Base-by-base conservation (phyloP, 2,797 vertebrate genomes). In the Hapalemur alaotrensis region DNA sequence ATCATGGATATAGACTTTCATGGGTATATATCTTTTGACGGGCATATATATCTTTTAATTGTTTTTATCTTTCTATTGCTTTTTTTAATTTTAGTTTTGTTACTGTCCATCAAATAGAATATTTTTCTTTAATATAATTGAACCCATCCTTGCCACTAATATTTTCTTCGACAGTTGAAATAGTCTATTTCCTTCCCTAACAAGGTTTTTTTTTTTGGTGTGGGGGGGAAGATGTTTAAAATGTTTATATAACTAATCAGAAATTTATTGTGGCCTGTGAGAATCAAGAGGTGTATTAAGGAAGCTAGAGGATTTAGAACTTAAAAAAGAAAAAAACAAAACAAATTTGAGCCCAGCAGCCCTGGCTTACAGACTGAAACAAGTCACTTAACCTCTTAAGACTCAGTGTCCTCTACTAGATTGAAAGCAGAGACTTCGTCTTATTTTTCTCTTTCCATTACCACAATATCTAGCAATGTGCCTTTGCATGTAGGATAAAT, bases 71-170 rank as follows among this genome's bases (percentile, higher is more conserved):
- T 78, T 89, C 61, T 52, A 1, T 59, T 79, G 52, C 2, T 7
- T 22, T 95, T 89, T 61, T 93, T 91, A 96, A 90, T 89, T 69
- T 83, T 95, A 84, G 69, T 85, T 95, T 86, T 91, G n/a, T 93
- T 87, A 63, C 35, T 87, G 2, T 83, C 25, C 43, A 83, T 95
- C 38, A 73, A 38, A 50, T 52, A 92, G 48, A 95, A 89, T 75
- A 79, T 90, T 89, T 94, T 81, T 78, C 50, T 93, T 85, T 93
- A 91, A 48, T 93, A 63, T 88, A 84, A 93, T 84, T 72, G 43
- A 93, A 61, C 65, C 35, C 80, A 83, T 91, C 18, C 18, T 82
- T 61, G 41, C 86, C 48, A 41, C 28, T 92, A n/a, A 35, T 84
- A 73, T 67, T 38, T 85, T 81, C 78, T 94, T 95, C 59, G 35